Percentiles rank a stretch among this genome's conserved stretches.
Evolutionary conservation across 2,797 vertebrate species (phyloP).

Genomic region (Poeciliopsis turneri): DNA sequence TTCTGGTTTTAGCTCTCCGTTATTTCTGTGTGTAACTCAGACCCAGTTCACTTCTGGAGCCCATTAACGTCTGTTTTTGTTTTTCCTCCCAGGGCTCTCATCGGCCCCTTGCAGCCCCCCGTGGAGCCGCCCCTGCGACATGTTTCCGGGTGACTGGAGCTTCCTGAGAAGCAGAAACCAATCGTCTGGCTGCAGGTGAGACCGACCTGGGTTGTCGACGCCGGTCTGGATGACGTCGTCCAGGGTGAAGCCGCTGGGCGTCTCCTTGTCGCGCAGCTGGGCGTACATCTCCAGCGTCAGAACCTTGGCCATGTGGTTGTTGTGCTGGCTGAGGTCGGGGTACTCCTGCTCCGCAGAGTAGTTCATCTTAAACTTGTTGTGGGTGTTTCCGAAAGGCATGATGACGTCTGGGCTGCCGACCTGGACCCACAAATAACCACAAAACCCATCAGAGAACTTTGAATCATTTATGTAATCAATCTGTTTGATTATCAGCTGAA

Average conservation of each 20-base stretch:
- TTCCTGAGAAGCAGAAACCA: background rate
- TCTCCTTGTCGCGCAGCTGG: slow-evolving; percentile 84
- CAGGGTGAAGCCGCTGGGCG: slow-evolving; percentile 85
- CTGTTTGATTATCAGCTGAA: background rate
- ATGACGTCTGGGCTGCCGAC: slow-evolving; percentile 50
- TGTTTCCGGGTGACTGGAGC: background rate
- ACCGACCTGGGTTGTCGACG: slow-evolving; percentile 85
- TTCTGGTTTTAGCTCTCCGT: background rate
- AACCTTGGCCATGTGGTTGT: slow-evolving; percentile 90
- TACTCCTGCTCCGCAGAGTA: slow-evolving; percentile 85
- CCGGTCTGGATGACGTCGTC: slow-evolving; percentile 89
- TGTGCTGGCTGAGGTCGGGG: slow-evolving; percentile 87
- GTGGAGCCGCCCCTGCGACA: too few relatives aligned
- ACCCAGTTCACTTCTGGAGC: background rate
- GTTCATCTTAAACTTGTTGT: slow-evolving; percentile 91
- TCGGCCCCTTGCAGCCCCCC: background rate
- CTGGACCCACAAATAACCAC: slow-evolving; percentile 6
- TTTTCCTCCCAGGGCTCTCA: background rate
- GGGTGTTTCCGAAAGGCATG: slow-evolving; percentile 97
- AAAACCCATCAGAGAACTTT: too few relatives aligned
- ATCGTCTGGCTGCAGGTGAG: background rate
- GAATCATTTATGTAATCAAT: too few relatives aligned
- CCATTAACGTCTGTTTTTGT: background rate
- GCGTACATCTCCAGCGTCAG: slow-evolving; percentile 84
- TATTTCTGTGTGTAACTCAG: background rate